Evolutionary conservation across 1,140 invertebrate genomes (phyloP).

Genomic region (Drosophila persimilis): DNA sequence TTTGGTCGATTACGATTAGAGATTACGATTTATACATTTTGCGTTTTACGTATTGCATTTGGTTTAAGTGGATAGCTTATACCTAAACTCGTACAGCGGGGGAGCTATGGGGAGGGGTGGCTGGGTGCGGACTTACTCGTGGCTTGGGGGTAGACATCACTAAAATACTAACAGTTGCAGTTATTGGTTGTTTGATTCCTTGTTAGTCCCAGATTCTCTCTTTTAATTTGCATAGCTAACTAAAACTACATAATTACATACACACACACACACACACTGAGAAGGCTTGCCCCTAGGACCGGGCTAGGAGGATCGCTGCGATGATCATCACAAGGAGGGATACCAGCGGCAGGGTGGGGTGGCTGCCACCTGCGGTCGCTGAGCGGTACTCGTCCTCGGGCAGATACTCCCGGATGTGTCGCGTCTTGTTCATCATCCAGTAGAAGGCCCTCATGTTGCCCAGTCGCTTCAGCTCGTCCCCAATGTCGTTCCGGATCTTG

Average conservation of each 20-base stretch:
- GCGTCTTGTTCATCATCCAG: conserved; percentile 92
- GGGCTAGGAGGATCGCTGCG: conserved; percentile 7
- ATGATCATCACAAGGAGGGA: conserved; percentile 16
- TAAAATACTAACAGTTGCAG: conserved; percentile 55
- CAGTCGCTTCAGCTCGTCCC: conserved; percentile 88
- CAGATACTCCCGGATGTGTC: conserved; percentile 86
- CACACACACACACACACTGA: conserved; percentile 21
- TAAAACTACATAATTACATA: conserved; percentile 62
- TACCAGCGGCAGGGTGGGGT: conserved; percentile 8
- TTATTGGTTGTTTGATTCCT: conserved; percentile 37
- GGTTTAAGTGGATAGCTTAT: conserved; percentile 42
- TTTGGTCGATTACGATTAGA: conserved; percentile 51
- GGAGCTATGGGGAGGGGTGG: conserved; percentile 8
- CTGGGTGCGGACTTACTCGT: conserved; percentile 15
- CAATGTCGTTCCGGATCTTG: conserved; percentile 87
- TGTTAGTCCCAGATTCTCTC: conserved; percentile 70
- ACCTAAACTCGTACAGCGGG: conserved; percentile 7
- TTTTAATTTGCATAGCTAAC: conserved; percentile 67
- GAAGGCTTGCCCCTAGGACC: conserved; percentile 9
- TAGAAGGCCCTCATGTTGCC: conserved; percentile 88
- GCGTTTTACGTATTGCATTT: conserved; percentile 40
- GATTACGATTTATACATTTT: conserved; percentile 46
- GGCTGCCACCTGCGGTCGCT: conserved; percentile 28
- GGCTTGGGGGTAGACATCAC: conserved; percentile 27
- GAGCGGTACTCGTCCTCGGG: conserved; percentile 78